phyloP scores from a whole-genome alignment of 1,140 invertebrate genomes.

The Drosophila punjabiensis region DNA sequence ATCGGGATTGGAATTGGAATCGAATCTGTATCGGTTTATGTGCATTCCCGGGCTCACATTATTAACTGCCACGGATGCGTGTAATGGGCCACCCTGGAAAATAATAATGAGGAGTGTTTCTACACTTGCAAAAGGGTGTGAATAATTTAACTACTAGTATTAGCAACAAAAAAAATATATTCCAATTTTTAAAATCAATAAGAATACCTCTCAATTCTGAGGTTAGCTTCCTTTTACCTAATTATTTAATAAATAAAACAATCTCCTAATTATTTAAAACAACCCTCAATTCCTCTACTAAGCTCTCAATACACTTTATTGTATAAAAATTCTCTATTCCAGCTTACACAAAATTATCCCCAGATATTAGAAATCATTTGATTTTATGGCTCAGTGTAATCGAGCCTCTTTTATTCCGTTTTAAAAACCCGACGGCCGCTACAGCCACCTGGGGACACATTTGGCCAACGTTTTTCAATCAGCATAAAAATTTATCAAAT shows the following conservation, averaged over 20 bases:
- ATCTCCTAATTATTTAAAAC: not conserved
- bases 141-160: not conserved
- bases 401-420: constrained; percentile 39
- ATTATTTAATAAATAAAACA: not conserved
- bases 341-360: not conserved
- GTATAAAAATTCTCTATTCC: not conserved
- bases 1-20: constrained; percentile 1
- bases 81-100: constrained; percentile 80
- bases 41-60: constrained; percentile 72
- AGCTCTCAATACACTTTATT: not conserved
- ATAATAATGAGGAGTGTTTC: constrained; percentile 47
- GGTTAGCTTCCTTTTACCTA: not conserved
- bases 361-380: not conserved
- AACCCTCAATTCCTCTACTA: not conserved
- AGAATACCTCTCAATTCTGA: not conserved
- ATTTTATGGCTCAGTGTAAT: constrained; percentile 4
- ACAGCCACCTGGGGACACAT: constrained; percentile 69
- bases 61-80: constrained; percentile 65
- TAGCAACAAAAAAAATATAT: not conserved
- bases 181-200: not conserved
- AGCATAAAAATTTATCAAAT: constrained; percentile 84
- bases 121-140: constrained; percentile 1
- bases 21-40: constrained; percentile 32
- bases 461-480: constrained; percentile 80
- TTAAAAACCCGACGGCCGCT: constrained; percentile 26